Evolutionary conservation across 2,113 vertebrate species (phyloP).

Genomic region (Himantopus leucocephalus): DNA sequence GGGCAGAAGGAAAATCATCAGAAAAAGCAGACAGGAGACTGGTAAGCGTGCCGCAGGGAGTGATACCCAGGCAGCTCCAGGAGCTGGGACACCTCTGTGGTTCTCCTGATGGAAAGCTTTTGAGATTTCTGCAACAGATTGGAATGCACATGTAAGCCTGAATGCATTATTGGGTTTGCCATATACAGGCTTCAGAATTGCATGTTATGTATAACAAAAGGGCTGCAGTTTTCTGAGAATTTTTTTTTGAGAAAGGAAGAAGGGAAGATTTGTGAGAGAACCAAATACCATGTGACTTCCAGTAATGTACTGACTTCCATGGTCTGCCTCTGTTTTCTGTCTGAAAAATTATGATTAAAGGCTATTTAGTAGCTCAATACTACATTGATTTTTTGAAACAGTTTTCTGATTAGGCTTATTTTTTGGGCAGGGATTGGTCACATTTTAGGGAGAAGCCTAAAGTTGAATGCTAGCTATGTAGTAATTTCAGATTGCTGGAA

Average conservation of each 20-base stretch:
- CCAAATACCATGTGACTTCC: neutral
- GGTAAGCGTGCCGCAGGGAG: accelerated
- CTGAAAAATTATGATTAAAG: neutral
- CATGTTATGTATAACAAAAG: neutral
- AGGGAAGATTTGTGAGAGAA: accelerated
- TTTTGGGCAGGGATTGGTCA: neutral
- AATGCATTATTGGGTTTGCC: neutral
- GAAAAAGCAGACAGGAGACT: neutral
- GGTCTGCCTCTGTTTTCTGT: neutral
- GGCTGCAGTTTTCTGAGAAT: neutral
- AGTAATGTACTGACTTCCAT: neutral
- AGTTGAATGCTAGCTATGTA: neutral
- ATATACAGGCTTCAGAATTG: neutral
- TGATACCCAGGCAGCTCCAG: neutral
- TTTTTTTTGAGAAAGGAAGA: neutral
- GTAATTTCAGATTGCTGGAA: neutral
- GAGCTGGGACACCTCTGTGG: neutral
- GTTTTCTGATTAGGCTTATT: neutral
- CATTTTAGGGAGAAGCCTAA: neutral
- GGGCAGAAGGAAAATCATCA: neutral
- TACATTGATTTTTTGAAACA: neutral
- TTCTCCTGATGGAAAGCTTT: neutral
- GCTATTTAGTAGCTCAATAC: neutral
- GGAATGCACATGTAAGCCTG: neutral
- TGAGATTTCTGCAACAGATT: neutral